Conservation (phyloP, 2,888 invertebrate genomes). For the Drosophila dives region DNA sequence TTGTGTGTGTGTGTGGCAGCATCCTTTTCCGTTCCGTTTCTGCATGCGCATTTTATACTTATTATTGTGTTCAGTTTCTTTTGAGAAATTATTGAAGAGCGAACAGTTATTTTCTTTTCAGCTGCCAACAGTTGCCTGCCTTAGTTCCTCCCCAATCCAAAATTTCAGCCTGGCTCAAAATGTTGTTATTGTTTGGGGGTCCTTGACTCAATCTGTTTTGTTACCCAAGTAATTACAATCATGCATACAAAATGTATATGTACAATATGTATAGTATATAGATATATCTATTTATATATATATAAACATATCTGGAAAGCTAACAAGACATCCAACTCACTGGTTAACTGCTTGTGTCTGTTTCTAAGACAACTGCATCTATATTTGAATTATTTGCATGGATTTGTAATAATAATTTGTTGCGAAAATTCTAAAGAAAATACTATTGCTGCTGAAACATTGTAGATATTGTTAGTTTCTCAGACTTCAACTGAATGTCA, state of each 20-base stretch:
- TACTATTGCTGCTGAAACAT: not conserved
- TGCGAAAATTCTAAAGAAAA: not conserved
- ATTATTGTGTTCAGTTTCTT: slow-evolving; percentile 36
- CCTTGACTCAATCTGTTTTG: slow-evolving; percentile 13
- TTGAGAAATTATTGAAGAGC: slow-evolving; percentile 67
- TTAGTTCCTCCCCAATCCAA: not conserved
- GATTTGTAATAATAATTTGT: slow-evolving; percentile 4
- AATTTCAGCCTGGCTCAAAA: slow-evolving; percentile 14
- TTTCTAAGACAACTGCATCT: slow-evolving; percentile 10
- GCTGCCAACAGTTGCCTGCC: slow-evolving; percentile 31
- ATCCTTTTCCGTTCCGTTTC: slow-evolving; percentile 53
- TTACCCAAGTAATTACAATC: slow-evolving; percentile 25
- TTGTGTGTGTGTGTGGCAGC: slow-evolving; percentile 54
- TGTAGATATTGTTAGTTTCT: not conserved
- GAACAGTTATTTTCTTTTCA: slow-evolving; percentile 58
- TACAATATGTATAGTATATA: too few relatives aligned
- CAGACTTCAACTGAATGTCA: not conserved
- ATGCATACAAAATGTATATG: too few relatives aligned
- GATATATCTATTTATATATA: not conserved
- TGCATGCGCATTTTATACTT: slow-evolving; percentile 62
- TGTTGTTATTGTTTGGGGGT: slow-evolving; percentile 4
- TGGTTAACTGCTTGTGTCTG: slow-evolving; percentile 10
- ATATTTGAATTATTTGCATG: slow-evolving; percentile 4
- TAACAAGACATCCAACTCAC: not conserved
- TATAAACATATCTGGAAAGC: not conserved